Evolutionary conservation across 2,797 vertebrate species (phyloP), one percentile per base, ranked within the genome.

Genomic region (Antrozous pallidus): DNA sequence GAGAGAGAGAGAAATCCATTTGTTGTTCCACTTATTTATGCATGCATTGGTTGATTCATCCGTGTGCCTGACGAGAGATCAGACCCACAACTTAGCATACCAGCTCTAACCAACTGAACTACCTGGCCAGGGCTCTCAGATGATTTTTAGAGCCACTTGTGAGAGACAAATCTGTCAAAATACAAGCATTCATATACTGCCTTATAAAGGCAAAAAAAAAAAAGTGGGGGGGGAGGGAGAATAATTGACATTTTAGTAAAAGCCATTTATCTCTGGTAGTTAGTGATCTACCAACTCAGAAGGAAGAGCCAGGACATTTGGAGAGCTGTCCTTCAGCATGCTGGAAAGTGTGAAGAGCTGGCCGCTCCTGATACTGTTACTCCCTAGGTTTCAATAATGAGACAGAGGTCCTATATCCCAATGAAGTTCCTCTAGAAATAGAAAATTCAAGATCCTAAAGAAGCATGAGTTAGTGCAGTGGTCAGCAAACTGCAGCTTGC

Each of bases 121-220:
- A 63, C 61, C 61, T 63, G 61, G 61, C n/a, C 63, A 65, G 63
- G n/a, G 8, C 16, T 80, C 16, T 71, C 80, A 54, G 36, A 45
- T 45, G 22, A 78, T 54, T 90, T 79, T 54, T 83, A 83, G 20
- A 96, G 33, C 45, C 24, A 70, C 42, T 65, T 79, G 33, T 75
- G 82, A 93, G 26, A 79, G 51, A 88, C 36, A 90, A 83, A 89
- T 69, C 63, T 92, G 17, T 54, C 20, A 81, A 79, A 51, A 93
- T n/a, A 74, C 56, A 89, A 89, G 77, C 20, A 92, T 2, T 79
- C 75, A 73, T 40, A 63, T 6, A 51, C 26, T 42, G 77, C n/a
- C 13, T 84, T 18, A 12, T 18, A 79, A 78, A 65, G 69, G 40
- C 1, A 33, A 80, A 71, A 58, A 75, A n/a, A n/a, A n/a, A n/a